Evolutionary conservation across 1,140 invertebrate species (phyloP).

Genomic region (Drosophila tani): DNA sequence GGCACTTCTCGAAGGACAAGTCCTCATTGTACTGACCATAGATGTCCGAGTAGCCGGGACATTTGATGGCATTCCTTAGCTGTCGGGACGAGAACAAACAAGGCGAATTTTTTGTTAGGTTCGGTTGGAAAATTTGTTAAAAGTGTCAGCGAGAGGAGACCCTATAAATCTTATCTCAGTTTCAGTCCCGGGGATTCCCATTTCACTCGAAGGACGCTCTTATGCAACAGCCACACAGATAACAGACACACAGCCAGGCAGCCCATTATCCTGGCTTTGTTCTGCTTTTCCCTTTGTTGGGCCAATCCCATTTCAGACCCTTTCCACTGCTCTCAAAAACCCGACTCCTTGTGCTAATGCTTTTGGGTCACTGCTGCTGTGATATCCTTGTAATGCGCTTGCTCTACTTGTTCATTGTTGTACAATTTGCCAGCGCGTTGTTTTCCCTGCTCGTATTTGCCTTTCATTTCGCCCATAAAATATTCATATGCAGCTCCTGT

Average conservation of each 20-base stretch:
- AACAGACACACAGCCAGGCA: constrained; percentile 16
- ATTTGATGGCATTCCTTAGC: constrained; percentile 74
- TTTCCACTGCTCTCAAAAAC: constrained; percentile 15
- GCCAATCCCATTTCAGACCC: constrained; percentile 26
- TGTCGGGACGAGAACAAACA: constrained; percentile 39
- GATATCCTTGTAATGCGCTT: constrained; percentile 75
- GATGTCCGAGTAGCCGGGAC: constrained; percentile 69
- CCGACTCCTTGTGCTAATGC: constrained; percentile 54
- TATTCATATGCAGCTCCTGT: constrained; percentile 60
- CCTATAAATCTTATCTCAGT: constrained; percentile 49
- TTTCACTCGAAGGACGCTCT: constrained; percentile 44
- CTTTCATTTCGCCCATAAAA: constrained; percentile 70
- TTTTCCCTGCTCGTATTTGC: constrained; percentile 63
- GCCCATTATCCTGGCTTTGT: constrained; percentile 54
- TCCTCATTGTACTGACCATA: constrained; percentile 65
- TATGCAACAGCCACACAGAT: constrained; percentile 39
- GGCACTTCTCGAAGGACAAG: constrained; percentile 62
- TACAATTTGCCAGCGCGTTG: constrained; percentile 61
- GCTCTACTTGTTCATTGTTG: constrained; percentile 68
- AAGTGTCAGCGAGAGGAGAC: constrained; percentile 23
- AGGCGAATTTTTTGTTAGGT: constrained; percentile 52
- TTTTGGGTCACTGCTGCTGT: constrained; percentile 68
- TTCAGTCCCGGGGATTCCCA: constrained; percentile 16
- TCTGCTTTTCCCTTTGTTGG: constrained; percentile 26
- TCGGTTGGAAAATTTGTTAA: constrained; percentile 62